Conservation (phyloP, 2,113 vertebrate species). For the Microcebus griseorufus region DNA sequence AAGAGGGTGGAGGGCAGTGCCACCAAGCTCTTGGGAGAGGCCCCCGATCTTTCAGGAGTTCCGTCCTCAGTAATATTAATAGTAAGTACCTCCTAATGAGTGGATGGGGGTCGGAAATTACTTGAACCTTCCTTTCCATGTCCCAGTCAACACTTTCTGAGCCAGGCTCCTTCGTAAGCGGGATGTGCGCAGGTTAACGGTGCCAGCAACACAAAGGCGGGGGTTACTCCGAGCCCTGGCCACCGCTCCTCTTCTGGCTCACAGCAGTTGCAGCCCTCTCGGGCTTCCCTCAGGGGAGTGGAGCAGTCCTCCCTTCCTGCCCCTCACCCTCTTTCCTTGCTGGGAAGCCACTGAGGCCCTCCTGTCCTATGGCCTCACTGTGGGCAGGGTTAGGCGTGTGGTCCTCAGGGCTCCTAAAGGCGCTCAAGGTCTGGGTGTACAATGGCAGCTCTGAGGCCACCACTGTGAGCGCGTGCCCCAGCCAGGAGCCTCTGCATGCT, state of each 20-base stretch:
- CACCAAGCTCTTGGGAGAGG: not conserved
- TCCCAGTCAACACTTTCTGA: not conserved
- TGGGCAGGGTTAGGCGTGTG: no score
- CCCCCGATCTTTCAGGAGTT: not conserved
- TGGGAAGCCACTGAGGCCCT: not conserved
- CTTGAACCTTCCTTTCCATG: not conserved
- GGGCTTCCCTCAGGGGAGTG: not conserved
- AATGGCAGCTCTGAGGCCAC: not conserved
- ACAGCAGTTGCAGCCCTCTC: rapidly evolving
- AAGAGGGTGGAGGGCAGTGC: no score
- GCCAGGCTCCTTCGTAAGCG: not conserved
- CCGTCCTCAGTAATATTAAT: not conserved
- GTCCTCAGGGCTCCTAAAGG: not conserved
- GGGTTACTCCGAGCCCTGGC: not conserved
- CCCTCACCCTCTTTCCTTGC: not conserved
- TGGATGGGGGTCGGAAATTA: not conserved
- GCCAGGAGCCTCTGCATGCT: not conserved
- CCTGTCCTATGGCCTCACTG: not conserved
- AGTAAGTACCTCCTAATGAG: not conserved
- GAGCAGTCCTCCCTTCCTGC: rapidly evolving
- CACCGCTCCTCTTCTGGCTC: not conserved
- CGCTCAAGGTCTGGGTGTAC: no score
- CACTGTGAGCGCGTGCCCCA: rapidly evolving
- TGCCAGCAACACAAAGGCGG: no score
- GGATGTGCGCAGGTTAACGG: not conserved